Base-by-base conservation (phyloP, 1,140 invertebrate genomes). In the Cotesia vestalis region DNA sequence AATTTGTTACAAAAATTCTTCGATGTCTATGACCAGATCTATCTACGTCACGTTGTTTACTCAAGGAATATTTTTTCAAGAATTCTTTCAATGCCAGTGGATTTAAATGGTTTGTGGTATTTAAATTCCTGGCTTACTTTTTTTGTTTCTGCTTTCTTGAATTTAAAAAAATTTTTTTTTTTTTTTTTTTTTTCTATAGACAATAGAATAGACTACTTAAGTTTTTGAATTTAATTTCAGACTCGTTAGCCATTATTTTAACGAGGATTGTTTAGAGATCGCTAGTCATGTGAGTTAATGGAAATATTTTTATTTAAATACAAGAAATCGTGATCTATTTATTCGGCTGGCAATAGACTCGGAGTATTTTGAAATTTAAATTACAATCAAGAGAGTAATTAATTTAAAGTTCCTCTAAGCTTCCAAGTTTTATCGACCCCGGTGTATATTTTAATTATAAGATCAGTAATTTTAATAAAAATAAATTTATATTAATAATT, bases 381-480 rank as follows among this genome's bases (percentile, higher is more conserved):
- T 27, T 27, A 27, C 27, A 27, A 27, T 27, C 27, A 27, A 27
- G 27, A 27, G 27, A n/a, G 0, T 27, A 27, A 27, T 27, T 27
- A 1, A 27, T 27, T 27, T 27, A 27, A 27, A 27, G 40, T 73
- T 70, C 66, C 61, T 73, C 72, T 73, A 66, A 73, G 67, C 69
- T 73, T 73, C 72, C 72, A 73, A 73, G 72, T 70, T 73, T 60
- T 73, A 67, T 73, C 66, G 72, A 73, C 72, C 72, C 72, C 64
- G 12, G 67, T 62, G 36, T 71, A 5, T 14, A 20, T 46, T 27
- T 60, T 61, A 57, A 66, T 46, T 52, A 14, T 17, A 8, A 14
- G 11, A 20, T 20, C 20, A 51, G 14, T n/a, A 61, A 20, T 36
- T 17, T 67, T n/a, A 62, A 14, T 70, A 55, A 20, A 12, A 55